phyloP scores from a whole-genome alignment of 2,888 invertebrate species.

The Parnassius glacialis region DNA sequence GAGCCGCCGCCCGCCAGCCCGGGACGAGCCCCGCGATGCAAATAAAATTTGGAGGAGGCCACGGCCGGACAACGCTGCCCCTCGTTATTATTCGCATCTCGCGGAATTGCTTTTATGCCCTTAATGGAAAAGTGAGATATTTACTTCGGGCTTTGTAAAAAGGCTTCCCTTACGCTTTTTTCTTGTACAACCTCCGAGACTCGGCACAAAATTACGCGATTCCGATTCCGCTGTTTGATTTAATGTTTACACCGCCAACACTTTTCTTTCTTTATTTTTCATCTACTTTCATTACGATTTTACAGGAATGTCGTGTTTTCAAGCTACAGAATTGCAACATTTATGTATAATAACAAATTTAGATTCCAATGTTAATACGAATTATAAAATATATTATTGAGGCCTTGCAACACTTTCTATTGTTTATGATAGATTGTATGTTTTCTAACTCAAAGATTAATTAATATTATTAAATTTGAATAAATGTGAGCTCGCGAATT shows the following conservation, averaged over 20 bases:
- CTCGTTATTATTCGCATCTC: constrained; percentile 79
- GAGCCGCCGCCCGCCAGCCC: constrained; percentile 45
- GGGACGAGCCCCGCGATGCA: constrained; percentile 69
- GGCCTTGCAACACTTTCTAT: too few relatives aligned
- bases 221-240: constrained; percentile 32
- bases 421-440: too few relatives aligned
- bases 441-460: too few relatives aligned
- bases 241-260: constrained; percentile 21
- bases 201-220: constrained; percentile 55
- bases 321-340: too few relatives aligned
- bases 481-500: too few relatives aligned
- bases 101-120: constrained; percentile 77
- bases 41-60: constrained; percentile 72
- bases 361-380: too few relatives aligned
- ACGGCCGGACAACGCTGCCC: constrained; percentile 72
- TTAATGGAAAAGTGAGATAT: constrained; percentile 78
- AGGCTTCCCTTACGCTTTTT: constrained; percentile 60
- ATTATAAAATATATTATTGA: too few relatives aligned
- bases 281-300: neutral
- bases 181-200: constrained; percentile 47
- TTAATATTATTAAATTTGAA: too few relatives aligned
- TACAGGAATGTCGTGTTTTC: too few relatives aligned
- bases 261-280: constrained; percentile 11
- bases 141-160: constrained; percentile 68
- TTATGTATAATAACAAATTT: too few relatives aligned